Percentiles rank a stretch among this genome's conserved stretches.
phyloP scores from a whole-genome alignment of 2,888 invertebrate genomes.

The Chromoteleia sp. region DNA sequence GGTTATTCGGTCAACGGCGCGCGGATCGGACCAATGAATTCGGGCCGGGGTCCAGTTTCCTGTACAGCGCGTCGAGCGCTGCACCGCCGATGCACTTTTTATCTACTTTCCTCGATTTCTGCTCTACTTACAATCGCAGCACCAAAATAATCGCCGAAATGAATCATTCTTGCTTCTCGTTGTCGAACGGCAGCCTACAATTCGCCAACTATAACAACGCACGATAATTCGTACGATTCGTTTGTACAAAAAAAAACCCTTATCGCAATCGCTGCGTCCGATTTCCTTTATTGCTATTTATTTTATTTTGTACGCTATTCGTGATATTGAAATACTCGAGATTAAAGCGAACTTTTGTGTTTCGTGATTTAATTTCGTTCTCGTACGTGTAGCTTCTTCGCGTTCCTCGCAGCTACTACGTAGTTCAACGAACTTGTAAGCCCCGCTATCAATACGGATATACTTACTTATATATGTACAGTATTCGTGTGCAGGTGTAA shows the following conservation, averaged over 20 bases:
- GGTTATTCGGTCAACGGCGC: slow-evolving; percentile 83
- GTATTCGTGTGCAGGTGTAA: slow-evolving; percentile 68
- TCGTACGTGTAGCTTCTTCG: slow-evolving; percentile 61
- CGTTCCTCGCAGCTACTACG: slow-evolving; percentile 62
- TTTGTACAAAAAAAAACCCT: too few relatives aligned
- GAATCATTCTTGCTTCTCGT: background rate
- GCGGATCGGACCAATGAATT: slow-evolving; percentile 73
- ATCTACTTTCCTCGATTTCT: slow-evolving; percentile 59
- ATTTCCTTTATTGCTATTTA: too few relatives aligned
- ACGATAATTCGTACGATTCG: too few relatives aligned
- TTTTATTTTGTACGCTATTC: too few relatives aligned
- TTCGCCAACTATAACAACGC: too few relatives aligned
- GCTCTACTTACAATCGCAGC: slow-evolving; percentile 38
- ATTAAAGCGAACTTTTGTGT: slow-evolving; percentile 13
- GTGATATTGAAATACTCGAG: background rate
- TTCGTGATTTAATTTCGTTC: slow-evolving; percentile 55
- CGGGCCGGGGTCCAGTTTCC: slow-evolving; percentile 71
- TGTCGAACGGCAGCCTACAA: too few relatives aligned
- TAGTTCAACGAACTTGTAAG: slow-evolving; percentile 82
- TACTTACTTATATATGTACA: slow-evolving; percentile 65
- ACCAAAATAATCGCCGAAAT: slow-evolving; percentile 1
- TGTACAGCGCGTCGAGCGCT: slow-evolving; percentile 22
- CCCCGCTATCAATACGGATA: slow-evolving; percentile 83
- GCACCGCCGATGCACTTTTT: slow-evolving; percentile 46
- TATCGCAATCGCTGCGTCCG: too few relatives aligned